These are phyloP conservation scores for Sparus aurata DNA, from an alignment of 2,797 vertebrate species.

Conservation along the genomic window DNA sequence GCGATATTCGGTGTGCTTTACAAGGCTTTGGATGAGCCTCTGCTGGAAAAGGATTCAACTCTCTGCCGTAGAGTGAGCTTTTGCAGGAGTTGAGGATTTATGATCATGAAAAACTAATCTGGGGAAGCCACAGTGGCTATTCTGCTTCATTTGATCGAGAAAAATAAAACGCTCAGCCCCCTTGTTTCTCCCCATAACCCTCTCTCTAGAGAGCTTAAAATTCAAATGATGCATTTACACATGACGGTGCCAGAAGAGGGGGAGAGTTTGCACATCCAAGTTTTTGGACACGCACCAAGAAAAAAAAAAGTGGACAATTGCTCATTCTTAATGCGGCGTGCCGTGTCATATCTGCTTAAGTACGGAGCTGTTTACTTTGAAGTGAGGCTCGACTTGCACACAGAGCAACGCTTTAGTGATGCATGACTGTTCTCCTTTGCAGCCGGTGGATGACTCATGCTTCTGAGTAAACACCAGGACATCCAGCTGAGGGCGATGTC, in stretches of 20 bases:
- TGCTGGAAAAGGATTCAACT: slow-evolving; percentile 1
- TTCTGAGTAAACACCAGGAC: slow-evolving; percentile 42
- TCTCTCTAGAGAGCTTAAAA: slow-evolving; percentile 21
- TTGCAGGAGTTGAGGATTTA: slow-evolving; percentile 10
- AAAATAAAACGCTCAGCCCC: background rate
- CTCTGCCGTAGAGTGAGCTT: background rate
- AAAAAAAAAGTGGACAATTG: slow-evolving; percentile 37
- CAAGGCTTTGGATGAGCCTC: slow-evolving; percentile 6
- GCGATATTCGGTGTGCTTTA: slow-evolving; percentile 21
- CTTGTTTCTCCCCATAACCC: background rate
- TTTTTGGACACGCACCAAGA: slow-evolving; percentile 35
- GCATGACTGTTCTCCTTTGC: slow-evolving; percentile 54
- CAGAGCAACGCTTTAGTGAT: slow-evolving; percentile 57
- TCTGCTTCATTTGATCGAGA: slow-evolving; percentile 15
- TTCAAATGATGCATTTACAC: slow-evolving; percentile 38
- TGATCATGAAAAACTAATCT: slow-evolving; percentile 23
- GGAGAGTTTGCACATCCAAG: slow-evolving; percentile 18
- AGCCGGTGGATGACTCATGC: slow-evolving; percentile 65
- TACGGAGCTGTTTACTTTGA: slow-evolving; percentile 64
- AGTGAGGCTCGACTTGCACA: slow-evolving; percentile 46
- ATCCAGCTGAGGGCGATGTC: slow-evolving; percentile 52
- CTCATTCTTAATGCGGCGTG: slow-evolving; percentile 51
- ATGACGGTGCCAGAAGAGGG: slow-evolving; percentile 24
- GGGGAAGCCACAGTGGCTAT: background rate
- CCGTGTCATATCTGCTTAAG: slow-evolving; percentile 46